Evolutionary conservation across 1,140 invertebrate species (phyloP), one percentile per base, ranked within the genome.

Genomic region (Heliothis virescens): DNA sequence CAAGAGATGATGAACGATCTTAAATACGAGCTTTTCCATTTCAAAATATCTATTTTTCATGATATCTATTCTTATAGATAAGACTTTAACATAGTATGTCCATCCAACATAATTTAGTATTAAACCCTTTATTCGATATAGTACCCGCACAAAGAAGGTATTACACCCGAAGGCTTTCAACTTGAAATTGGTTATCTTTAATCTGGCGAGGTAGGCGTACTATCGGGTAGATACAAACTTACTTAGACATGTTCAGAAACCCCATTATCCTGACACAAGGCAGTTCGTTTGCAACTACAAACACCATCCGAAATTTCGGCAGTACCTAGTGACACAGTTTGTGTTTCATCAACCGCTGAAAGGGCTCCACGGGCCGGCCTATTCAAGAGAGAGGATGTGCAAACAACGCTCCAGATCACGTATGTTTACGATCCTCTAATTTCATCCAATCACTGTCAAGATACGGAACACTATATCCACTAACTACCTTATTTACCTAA

Each of bases 261-360:
- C 86, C 82, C 79, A 89, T 92, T 90, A 91, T 79, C 59, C 60
- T 48, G 69, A 82, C 75, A 90, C 87, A 87, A 87, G 85, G 82
- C 77, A 81, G 85, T 86, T 89, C 87, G 86, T 88, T 89, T 87
- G 82, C 79, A 80, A 86, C 73, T 86, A 87, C 87, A 90, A 91
- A 91, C 88, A 90, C 67, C 65, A 77, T 71, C 83, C 79, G 82
- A 89, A 91, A 91, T 92, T 92, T 91, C 83, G 87, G 87, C 83
- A 83, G 80, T 83, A 84, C 85, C 86, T 79, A 85, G 81, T 89
- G 90, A 88, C 90, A 92, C 82, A 94, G 92, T 94, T 94, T 94
- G 88, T 90, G 85, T 94, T 92, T 88, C 92, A 92, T 94, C 90
- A 89, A 87, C 84, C 82, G 67, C 79, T 90, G 87, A 90, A 90